phyloP scores from a whole-genome alignment of 2,113 vertebrate species.

The Hyla sarda region DNA sequence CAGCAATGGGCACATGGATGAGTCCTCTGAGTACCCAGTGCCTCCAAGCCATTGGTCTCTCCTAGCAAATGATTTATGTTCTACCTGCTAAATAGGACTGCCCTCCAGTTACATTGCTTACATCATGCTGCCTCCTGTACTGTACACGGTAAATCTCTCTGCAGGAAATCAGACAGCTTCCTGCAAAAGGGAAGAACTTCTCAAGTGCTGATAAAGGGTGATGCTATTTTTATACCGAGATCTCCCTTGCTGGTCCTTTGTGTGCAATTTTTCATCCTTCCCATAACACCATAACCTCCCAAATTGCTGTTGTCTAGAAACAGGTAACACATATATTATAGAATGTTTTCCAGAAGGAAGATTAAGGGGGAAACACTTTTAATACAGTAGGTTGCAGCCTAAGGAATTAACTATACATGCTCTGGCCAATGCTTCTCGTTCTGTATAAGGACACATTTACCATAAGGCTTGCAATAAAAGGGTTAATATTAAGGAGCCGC shows the following conservation, averaged over 20 bases:
- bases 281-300: slow-evolving; percentile 11
- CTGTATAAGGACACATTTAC: background rate
- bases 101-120: slow-evolving; percentile 37
- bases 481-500: background rate
- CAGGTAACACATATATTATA: background rate
- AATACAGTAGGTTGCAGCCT: background rate
- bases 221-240: slow-evolving; percentile 51
- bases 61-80: slow-evolving; percentile 56
- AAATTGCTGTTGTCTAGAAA: slow-evolving; percentile 25
- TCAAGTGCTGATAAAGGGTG: slow-evolving; percentile 55
- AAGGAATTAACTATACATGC: background rate
- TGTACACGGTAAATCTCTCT: slow-evolving; percentile 52
- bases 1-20: slow-evolving; percentile 17
- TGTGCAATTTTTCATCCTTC: slow-evolving; percentile 33
- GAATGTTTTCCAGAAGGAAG: slow-evolving; percentile 5
- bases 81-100: slow-evolving; percentile 45
- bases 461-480: background rate
- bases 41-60: slow-evolving; percentile 46
- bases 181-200: slow-evolving; percentile 36
- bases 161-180: slow-evolving; percentile 48
- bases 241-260: slow-evolving; percentile 34
- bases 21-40: slow-evolving; percentile 41
- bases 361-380: background rate
- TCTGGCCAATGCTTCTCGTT: background rate
- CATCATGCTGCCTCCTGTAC: slow-evolving; percentile 38